Base-by-base conservation (phyloP, 1,140 invertebrate species). In the Bombus balteatus region DNA sequence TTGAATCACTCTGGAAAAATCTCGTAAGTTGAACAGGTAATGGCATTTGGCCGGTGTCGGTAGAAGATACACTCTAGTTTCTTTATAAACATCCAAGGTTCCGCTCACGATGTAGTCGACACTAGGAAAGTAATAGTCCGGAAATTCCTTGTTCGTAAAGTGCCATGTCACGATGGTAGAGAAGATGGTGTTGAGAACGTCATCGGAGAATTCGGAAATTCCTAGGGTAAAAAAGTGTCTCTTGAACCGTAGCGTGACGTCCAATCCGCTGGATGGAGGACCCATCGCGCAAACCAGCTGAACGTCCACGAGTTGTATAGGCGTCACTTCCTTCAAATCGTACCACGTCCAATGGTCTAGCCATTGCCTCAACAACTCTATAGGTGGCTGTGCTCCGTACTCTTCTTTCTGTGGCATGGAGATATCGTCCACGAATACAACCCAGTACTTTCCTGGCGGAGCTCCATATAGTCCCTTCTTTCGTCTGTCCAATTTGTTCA, bases 341-440 rank as follows among this genome's bases (percentile, higher is more conserved):
- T 99, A 98, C 98, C 98, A 99, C 78, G 97, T 97, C 90, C 96
- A 96, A 89, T 99, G 98, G 93, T 99, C 99, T n/a, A 99, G 95
- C 96, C 98, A 98, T 94, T 99, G 98, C 41, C 99, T 95, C 5
- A 99, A 93, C 59, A 99, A 95, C 93, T 99, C 98, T 57, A 99
- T 98, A 0, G 98, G 98, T 1, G 98, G 98, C 94, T 99, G 98
- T 1, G 98, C 98, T 0, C 98, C 98, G 93, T 98, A 99, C 15
- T 97, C 96, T 93, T 98, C 98, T 83, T 97, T 97, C 83, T 98
- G 96, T 0, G 98, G 98, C 97, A 99, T 98, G 88, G 98, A 99
- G 15, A 99, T 96, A 93, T 99, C 99, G 93, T 99, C 99, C 5
- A 99, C 98, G 95, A 99, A 99, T 65, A 99, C 96, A 13, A 99